Conservation (phyloP, 1,140 invertebrate species). For the Drosophila gunungcola region DNA sequence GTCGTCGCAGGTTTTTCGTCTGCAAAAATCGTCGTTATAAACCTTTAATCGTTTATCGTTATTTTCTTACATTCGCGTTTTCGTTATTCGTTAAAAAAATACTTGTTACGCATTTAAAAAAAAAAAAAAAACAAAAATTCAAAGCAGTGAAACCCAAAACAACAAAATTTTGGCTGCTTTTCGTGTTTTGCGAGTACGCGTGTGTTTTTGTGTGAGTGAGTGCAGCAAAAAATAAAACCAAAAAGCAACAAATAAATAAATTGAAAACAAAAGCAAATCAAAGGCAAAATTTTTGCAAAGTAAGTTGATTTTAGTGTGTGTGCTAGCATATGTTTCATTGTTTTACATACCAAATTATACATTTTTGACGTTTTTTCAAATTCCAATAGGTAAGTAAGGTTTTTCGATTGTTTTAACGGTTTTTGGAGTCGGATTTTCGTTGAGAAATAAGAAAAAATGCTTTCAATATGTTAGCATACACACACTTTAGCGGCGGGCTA, state of each 20-base stretch:
- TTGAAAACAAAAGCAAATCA: conserved; percentile 16
- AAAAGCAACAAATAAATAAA: conserved; percentile 34
- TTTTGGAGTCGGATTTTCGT: conserved; percentile 12
- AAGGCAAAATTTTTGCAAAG: conserved; percentile 3
- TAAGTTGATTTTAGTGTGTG: conserved; percentile 15
- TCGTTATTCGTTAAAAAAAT: conserved; percentile 43
- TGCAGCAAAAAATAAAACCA: conserved; percentile 39
- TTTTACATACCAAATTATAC: conserved; percentile 9
- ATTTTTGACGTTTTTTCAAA: background rate
- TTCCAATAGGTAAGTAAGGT: background rate
- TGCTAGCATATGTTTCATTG: conserved; percentile 48
- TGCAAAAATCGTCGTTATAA: conserved; percentile 22
- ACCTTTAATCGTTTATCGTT: conserved; percentile 23
- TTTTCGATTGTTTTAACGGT: background rate
- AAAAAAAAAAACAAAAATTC: conserved; percentile 7
- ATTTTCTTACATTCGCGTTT: conserved; percentile 21
- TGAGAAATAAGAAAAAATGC: conserved; percentile 32
- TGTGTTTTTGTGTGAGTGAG: conserved; percentile 27
- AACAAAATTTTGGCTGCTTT: conserved; percentile 38
- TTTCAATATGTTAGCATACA: conserved; percentile 54
- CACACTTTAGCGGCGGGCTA: conserved; percentile 31
- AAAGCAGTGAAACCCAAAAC: conserved; percentile 42
- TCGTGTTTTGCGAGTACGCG: conserved; percentile 17
- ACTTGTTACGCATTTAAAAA: conserved; percentile 47
- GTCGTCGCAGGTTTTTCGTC: conserved; percentile 10